Percentiles rank a stretch among this genome's conserved stretches.
These are phyloP conservation scores for Neodiprion lecontei DNA, from an alignment of 1,140 invertebrate genomes.

Conservation along the genomic window DNA sequence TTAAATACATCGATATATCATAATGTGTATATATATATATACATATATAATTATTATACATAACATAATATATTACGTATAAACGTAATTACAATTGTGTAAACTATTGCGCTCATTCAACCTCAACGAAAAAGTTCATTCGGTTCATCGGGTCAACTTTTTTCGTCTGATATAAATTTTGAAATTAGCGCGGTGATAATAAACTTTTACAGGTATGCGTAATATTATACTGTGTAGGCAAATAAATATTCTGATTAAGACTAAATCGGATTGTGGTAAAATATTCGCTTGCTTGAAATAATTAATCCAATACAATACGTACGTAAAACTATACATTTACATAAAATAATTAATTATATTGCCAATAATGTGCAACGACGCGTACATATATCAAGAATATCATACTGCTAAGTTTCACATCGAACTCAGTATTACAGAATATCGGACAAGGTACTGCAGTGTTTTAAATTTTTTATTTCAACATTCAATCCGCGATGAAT, in stretches of 20 bases:
- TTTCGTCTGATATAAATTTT: too few species aligned
- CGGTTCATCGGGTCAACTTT: too few species aligned
- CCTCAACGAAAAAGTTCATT: too few species aligned
- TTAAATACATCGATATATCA: neutral
- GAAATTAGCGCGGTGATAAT: neutral
- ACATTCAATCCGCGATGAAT: too few species aligned
- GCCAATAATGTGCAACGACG: too few species aligned
- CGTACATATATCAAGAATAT: neutral
- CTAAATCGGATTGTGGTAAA: neutral
- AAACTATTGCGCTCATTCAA: too few species aligned
- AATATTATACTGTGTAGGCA: neutral
- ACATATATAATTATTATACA: neutral
- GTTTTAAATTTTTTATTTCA: neutral
- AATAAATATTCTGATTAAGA: conserved; percentile 9
- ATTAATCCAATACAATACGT: too few species aligned
- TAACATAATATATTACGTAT: neutral
- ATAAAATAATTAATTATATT: neutral
- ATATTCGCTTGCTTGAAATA: neutral
- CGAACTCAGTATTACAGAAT: neutral
- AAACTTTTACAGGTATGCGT: neutral
- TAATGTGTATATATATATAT: neutral
- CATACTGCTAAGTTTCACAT: neutral
- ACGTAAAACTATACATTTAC: neutral
- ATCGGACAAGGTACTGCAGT: neutral
- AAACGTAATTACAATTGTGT: too few species aligned